These are phyloP conservation scores for Tetraneura akinire DNA, from an alignment of 1,140 invertebrate species.

Conservation along the genomic window DNA sequence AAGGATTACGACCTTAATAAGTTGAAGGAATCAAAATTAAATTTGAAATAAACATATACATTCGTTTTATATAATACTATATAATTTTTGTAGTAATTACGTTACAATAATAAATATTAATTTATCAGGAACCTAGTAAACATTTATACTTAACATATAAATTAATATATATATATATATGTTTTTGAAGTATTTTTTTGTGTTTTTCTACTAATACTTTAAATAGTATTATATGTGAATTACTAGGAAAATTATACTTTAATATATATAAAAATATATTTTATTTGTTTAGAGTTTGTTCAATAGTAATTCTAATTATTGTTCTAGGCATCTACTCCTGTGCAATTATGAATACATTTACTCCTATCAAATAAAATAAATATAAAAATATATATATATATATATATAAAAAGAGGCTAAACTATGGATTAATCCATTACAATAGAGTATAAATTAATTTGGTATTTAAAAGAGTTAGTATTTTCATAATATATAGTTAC, in stretches of 20 bases:
- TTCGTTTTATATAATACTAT: no score
- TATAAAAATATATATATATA: slow-evolving; percentile 18
- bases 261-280: slow-evolving; percentile 46
- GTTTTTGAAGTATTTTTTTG: not conserved
- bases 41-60: no score
- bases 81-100: no score
- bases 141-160: slow-evolving; percentile 19
- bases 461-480: not conserved
- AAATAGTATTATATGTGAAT: not conserved
- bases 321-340: slow-evolving; percentile 24
- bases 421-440: not conserved
- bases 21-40: no score
- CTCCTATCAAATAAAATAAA: slow-evolving; percentile 22
- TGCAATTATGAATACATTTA: slow-evolving; percentile 19
- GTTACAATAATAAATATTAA: not conserved
- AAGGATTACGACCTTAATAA: no score
- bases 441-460: slow-evolving; percentile 29
- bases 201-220: slow-evolving; percentile 16
- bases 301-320: slow-evolving; percentile 41
- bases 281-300: slow-evolving; percentile 30
- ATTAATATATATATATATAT: slow-evolving; percentile 1
- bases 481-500: slow-evolving; percentile 2
- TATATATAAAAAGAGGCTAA: slow-evolving; percentile 19
- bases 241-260: slow-evolving; percentile 12
- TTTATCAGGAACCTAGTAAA: slow-evolving; percentile 33